Base-by-base conservation (phyloP, 64 coral and sea anemone species). In the Dendronephthya gigantea region DNA sequence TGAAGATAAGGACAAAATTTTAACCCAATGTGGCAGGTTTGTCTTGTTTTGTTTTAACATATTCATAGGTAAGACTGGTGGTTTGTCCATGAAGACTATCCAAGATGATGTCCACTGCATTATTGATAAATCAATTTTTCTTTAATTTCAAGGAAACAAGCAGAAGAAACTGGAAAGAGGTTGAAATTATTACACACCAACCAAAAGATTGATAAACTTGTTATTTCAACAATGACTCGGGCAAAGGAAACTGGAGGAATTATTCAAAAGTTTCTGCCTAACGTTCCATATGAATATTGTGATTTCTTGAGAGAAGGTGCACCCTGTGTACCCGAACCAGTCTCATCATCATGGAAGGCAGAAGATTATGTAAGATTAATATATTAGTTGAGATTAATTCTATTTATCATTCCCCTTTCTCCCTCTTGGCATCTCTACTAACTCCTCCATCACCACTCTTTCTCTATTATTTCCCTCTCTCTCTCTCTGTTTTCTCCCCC, bases 21-120 rank as follows among this genome's bases (percentile, higher is more conserved):
- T 97, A 10, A 97, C 92, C 0, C 87, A 97, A 7, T 33, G 89
- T 37, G 94, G 94, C 89, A 97, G 94, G 94, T 97, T 84, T 86
- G 87, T 36, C 66, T 82, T 34, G 12, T 27, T 13, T 9, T 35
- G 4, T 36, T 75, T 40, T 45, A 6, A 22, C 16, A 19, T 6
- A 16, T 32, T 19, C 48, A 11, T 27, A 10, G 4, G 85, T n/a
- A 6, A 39, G 39, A 76, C 70, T 14, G 0, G 19, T 70, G 31
- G 27, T 48, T 40, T 33, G 79, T 66, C 22, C 22, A 66, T 66
- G 22, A n/a, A 66, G 19, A 66, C 29, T 8, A 5, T 66, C 6
- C 22, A 15, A 3, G 14, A 15, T 3, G 41, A 45, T 11, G 41
- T 66, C 29, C 22, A 66, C 6, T 66, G 58, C 22, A n/a, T 22